Evolutionary conservation across 2,888 invertebrate species (phyloP).

Genomic region (Pedicia rivosa): DNA sequence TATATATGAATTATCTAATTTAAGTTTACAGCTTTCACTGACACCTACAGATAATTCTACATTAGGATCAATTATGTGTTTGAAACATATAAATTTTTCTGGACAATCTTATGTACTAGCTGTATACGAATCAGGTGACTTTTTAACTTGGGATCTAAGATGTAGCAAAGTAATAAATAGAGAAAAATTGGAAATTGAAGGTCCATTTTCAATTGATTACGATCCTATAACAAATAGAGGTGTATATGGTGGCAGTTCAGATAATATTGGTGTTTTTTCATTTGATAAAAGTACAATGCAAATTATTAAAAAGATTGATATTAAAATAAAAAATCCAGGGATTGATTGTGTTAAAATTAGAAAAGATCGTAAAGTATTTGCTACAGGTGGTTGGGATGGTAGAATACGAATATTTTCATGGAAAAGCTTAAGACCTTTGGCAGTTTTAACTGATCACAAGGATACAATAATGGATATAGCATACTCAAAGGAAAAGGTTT

Average conservation of each 20-base stretch:
- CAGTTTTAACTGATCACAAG: constrained; percentile 56
- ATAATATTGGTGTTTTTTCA: constrained; percentile 22
- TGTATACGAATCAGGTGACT: constrained; percentile 58
- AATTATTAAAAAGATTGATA: constrained; percentile 40
- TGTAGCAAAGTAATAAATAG: constrained; percentile 39
- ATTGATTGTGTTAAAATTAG: constrained; percentile 51
- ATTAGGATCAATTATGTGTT: constrained; percentile 39
- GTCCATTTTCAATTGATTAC: constrained; percentile 49
- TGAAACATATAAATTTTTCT: constrained; percentile 32
- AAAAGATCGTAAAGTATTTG: constrained; percentile 54
- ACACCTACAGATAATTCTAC: constrained; percentile 12
- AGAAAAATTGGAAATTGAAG: constrained; percentile 28
- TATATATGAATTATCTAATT: constrained; percentile 27
- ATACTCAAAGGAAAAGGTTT: constrained; percentile 47
- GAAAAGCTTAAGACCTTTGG: constrained; percentile 55
- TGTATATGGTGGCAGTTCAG: constrained; percentile 37
- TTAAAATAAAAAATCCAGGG: constrained; percentile 56
- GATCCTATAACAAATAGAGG: constrained; percentile 47
- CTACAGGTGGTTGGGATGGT: constrained; percentile 62
- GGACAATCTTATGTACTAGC: constrained; percentile 42
- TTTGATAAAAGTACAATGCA: constrained; percentile 25
- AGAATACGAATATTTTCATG: constrained; percentile 60
- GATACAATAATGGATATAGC: constrained; percentile 53
- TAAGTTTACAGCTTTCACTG: constrained; percentile 18
- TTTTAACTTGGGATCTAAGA: constrained; percentile 54